Evolutionary conservation across 2,113 vertebrate species (phyloP), one percentile per base, ranked within the genome.

Genomic region (Strix aluco): DNA sequence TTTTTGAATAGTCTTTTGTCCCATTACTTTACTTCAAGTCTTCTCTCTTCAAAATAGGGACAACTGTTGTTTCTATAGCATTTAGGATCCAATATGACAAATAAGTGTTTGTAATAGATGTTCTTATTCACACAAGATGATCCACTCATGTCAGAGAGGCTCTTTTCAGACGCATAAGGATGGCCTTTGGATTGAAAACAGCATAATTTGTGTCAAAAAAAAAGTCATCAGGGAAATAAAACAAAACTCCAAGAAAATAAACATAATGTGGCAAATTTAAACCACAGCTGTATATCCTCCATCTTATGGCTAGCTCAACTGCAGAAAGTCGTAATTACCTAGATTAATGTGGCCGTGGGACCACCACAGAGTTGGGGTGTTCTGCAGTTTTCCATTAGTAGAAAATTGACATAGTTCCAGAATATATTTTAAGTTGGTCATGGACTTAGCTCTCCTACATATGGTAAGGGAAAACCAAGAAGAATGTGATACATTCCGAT

Each of bases 361-460:
- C 38, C 44, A 86, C 38, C 16, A 58, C 26, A 62, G 70, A 63
- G 42, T 78, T 74, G 29, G 9, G 38, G 40, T 81, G 18, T 63
- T 65, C n/a, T 81, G 58, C 51, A 73, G 21, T 90, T 86, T 93
- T 96, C 55, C 42, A 59, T 88, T 67, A 93, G 34, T 5, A 86
- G 42, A 95, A 92, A 80, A 88, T 16, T 93, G 81, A 44, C 29
- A 73, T 57, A 91, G 40, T 81, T 93, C 78, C 90, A 94, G 77
- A 91, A 80, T 34, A 54, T 13, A 69, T 87, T 92, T 95, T 79
- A 88, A 85, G 29, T 49, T 66, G 18, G 17, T 47, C 36, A 22
- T 81, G 34, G 58, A 59, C 44, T 88, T 95, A 63, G 23, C 30
- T 51, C 26, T 71, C 67, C 20, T 87, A 77, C 71, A 42, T 51